Conservation (phyloP, 2,797 vertebrate genomes). For the Borostomias antarcticus region DNA sequence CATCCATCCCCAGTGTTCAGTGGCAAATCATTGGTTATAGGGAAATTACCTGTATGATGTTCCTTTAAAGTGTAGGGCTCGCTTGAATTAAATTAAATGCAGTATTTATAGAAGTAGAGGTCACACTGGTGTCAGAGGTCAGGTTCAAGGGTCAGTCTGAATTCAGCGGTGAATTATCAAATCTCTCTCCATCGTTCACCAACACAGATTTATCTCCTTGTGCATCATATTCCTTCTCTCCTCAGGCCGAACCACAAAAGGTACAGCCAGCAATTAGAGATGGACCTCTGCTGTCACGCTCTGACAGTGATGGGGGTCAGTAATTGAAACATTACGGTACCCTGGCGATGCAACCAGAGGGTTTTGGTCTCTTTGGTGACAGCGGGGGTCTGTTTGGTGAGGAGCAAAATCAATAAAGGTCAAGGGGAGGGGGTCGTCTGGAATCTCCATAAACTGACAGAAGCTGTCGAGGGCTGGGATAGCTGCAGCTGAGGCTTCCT, state of each 20-base stretch:
- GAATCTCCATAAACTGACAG: conserved; percentile 53
- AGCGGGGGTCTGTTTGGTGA: conserved; percentile 28
- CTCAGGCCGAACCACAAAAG: neutral
- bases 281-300: conserved; percentile 3
- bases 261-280: conserved; percentile 6
- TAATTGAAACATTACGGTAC: conserved; percentile 52
- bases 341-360: conserved; percentile 42
- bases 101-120: conserved; percentile 5
- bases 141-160: conserved; percentile 12
- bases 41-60: too few species aligned
- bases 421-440: conserved; percentile 47
- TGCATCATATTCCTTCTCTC: neutral
- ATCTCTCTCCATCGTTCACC: neutral
- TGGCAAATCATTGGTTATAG: conserved; percentile 46
- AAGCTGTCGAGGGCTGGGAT: conserved; percentile 45
- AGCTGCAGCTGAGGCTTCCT: conserved; percentile 54
- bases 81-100: too few species aligned
- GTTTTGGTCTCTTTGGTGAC: conserved; percentile 33
- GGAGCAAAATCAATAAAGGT: conserved; percentile 61
- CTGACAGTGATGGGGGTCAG: conserved; percentile 12
- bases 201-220: neutral
- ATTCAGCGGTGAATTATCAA: neutral
- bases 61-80: neutral
- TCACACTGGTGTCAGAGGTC: neutral
- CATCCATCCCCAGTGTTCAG: conserved; percentile 51